A percentile compares a stretch with the other conserved stretches of the same genome.
These are phyloP conservation scores for Subacronicta megacephala DNA, from an alignment of 2,888 invertebrate species.

Conservation along the genomic window DNA sequence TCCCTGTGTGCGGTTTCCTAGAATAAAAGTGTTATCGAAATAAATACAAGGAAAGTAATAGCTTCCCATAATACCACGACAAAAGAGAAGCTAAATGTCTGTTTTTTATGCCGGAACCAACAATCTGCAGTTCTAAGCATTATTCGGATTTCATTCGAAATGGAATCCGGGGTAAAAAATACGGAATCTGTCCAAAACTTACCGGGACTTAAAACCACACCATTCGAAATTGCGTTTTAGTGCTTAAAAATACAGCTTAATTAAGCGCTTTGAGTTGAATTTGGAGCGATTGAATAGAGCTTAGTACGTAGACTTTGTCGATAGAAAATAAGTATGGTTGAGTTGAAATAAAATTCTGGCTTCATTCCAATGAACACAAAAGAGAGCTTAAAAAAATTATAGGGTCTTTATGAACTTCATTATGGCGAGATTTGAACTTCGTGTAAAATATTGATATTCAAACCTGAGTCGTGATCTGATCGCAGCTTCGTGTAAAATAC, in stretches of 20 bases:
- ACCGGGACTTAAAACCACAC: conserved; percentile 25
- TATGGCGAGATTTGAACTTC: too few relatives aligned
- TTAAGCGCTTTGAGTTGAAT: conserved; percentile 25
- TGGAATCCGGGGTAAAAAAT: conserved; percentile 17
- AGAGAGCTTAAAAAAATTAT: too few relatives aligned
- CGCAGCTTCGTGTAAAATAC: too few relatives aligned
- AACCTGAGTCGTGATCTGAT: too few relatives aligned
- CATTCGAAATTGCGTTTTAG: conserved; percentile 9
- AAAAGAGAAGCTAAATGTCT: conserved; percentile 7
- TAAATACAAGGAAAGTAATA: not conserved
- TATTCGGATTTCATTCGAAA: conserved; percentile 14
- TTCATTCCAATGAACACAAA: too few relatives aligned
- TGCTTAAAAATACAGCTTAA: conserved; percentile 25
- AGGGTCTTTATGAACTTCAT: too few relatives aligned
- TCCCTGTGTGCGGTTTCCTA: not conserved
- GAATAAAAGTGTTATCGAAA: too few relatives aligned
- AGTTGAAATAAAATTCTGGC: too few relatives aligned
- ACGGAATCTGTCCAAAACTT: conserved; percentile 8
- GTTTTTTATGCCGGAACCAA: conserved; percentile 22
- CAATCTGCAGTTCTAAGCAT: conserved; percentile 34
- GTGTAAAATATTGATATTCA: too few relatives aligned
- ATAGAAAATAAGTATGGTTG: too few relatives aligned
- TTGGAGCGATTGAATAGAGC: conserved; percentile 19
- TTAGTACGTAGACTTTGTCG: too few relatives aligned
- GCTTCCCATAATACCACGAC: not conserved